Conservation (phyloP, 2,888 invertebrate genomes). For the Acleris holmiana region DNA sequence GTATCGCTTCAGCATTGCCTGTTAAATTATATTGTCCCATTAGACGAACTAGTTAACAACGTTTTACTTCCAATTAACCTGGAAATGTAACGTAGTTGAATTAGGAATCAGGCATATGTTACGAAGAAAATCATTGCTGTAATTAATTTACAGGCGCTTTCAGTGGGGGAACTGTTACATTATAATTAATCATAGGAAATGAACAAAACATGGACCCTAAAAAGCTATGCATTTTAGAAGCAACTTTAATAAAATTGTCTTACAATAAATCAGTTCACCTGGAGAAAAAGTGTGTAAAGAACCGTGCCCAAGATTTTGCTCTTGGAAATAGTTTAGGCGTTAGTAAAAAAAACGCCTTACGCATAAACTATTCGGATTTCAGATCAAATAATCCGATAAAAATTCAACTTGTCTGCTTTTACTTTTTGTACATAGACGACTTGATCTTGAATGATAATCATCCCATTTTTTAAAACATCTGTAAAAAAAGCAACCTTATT, state of each 20-base stretch:
- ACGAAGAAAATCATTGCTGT: neutral
- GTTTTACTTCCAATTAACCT: constrained; percentile 43
- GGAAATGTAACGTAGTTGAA: neutral
- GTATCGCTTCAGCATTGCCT: constrained; percentile 41
- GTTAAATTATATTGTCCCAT: constrained; percentile 50
- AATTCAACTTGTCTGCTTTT: no score
- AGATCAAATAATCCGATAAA: no score
- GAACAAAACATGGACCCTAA: neutral
- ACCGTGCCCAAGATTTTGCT: neutral
- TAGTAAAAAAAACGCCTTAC: no score
- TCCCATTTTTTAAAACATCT: no score
- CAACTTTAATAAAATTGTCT: no score
- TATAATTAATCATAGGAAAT: neutral
- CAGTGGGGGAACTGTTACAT: neutral
- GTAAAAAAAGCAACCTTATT: constrained; percentile 3
- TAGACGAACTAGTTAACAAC: constrained; percentile 48
- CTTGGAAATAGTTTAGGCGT: no score
- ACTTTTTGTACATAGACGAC: neutral
- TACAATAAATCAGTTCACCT: no score
- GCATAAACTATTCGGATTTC: no score
- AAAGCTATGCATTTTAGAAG: neutral
- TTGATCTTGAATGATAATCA: neutral
- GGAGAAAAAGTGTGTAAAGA: neutral
- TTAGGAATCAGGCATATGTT: no score
- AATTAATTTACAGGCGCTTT: neutral